Conservation (phyloP, 2,113 vertebrate genomes). For the Anoura caudifer region DNA sequence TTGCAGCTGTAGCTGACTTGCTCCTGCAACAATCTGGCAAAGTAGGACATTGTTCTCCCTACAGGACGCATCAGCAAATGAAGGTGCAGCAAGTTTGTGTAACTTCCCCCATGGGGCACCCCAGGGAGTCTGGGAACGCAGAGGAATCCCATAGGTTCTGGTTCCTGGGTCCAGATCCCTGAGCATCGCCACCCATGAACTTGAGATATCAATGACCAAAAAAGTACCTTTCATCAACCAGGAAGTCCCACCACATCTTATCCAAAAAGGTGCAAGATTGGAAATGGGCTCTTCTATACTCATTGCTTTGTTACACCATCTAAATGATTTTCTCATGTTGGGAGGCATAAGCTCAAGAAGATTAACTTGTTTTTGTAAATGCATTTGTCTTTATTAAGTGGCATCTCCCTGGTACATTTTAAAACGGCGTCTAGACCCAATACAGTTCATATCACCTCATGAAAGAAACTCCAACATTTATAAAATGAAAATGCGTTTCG, state of each 20-base stretch:
- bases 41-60: too few relatives aligned
- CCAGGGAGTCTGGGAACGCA: too few relatives aligned
- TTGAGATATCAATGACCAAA: not conserved
- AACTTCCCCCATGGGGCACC: not conserved
- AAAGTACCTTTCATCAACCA: not conserved
- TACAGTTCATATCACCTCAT: not conserved
- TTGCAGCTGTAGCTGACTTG: too few relatives aligned
- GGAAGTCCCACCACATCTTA: not conserved
- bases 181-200: too few relatives aligned
- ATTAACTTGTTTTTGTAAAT: not conserved
- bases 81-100: accelerated
- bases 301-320: too few relatives aligned
- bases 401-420: not conserved
- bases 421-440: not conserved
- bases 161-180: too few relatives aligned
- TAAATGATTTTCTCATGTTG: not conserved
- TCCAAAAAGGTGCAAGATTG: not conserved
- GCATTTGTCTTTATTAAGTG: not conserved
- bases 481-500: not conserved
- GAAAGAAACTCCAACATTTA: not conserved
- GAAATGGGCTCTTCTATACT: not conserved
- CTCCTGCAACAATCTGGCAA: too few relatives aligned
- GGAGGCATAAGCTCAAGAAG: not conserved
- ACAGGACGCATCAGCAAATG: accelerated
- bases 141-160: not conserved